Conservation (phyloP, 2,797 vertebrate genomes). For the Austrolebias charrua region DNA sequence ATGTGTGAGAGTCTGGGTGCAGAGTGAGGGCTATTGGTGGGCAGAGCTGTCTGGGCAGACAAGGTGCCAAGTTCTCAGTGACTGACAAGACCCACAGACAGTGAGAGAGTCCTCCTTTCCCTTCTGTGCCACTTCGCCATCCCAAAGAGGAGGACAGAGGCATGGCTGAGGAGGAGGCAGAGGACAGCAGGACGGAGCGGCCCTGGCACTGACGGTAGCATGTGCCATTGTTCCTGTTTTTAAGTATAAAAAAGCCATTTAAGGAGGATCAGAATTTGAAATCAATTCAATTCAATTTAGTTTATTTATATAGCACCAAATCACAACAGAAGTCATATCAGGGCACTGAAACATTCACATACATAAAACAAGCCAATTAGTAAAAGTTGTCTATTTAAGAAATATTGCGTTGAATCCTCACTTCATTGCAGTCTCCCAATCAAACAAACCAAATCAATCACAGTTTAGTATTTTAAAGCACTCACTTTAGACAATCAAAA, state of each 20-base stretch:
- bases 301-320: too few relatives aligned
- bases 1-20: conserved; percentile 87
- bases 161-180: conserved; percentile 72
- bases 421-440: too few relatives aligned
- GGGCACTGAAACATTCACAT: too few relatives aligned
- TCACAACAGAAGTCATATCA: too few relatives aligned
- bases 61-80: conserved; percentile 81
- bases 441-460: neutral
- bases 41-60: conserved; percentile 79
- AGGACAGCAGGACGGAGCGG: conserved; percentile 86
- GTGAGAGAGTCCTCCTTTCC: conserved; percentile 83
- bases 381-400: too few relatives aligned
- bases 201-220: conserved; percentile 92
- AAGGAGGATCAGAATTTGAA: neutral
- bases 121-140: conserved; percentile 77
- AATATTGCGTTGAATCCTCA: too few relatives aligned
- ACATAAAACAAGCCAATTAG: too few relatives aligned
- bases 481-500: neutral
- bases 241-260: neutral
- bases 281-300: neutral
- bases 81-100: conserved; percentile 92
- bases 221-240: conserved; percentile 83
- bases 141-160: conserved; percentile 83
- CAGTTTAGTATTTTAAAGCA: neutral
- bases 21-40: conserved; percentile 87